Conservation (phyloP, 2,888 invertebrate genomes). For the Sacculina carcini region DNA sequence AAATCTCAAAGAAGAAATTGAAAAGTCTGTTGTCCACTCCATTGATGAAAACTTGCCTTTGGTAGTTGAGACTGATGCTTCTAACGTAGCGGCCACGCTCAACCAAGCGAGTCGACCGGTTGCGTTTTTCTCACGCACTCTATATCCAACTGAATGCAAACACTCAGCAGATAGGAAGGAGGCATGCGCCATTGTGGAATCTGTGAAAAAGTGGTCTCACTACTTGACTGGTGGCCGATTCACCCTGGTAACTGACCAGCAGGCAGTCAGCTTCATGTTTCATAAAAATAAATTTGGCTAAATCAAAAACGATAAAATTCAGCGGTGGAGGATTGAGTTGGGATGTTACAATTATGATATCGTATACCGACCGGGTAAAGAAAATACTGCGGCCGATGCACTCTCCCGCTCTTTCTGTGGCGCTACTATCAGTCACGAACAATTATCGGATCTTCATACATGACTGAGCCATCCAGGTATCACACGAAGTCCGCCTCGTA, state of each 20-base stretch:
- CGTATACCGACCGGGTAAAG: too few relatives aligned
- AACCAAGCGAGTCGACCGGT: background rate
- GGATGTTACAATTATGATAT: too few relatives aligned
- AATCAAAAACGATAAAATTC: slow-evolving; percentile 3
- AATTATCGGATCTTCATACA: too few relatives aligned
- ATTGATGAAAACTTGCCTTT: background rate
- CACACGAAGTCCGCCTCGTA: too few relatives aligned
- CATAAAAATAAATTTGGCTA: slow-evolving; percentile 1
- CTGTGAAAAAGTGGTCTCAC: background rate
- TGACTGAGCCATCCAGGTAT: too few relatives aligned
- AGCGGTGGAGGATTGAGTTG: slow-evolving; percentile 5
- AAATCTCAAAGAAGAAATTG: slow-evolving; percentile 1
- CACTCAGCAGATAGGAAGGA: background rate
- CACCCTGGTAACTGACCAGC: background rate
- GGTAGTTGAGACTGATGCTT: background rate
- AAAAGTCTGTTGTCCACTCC: background rate
- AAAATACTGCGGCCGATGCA: too few relatives aligned
- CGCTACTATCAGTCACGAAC: too few relatives aligned
- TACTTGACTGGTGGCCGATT: background rate
- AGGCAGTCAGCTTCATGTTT: slow-evolving; percentile 4
- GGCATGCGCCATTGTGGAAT: background rate
- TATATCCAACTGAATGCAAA: background rate
- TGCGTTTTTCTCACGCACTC: background rate
- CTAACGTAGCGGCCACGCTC: background rate
- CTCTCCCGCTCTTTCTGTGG: too few relatives aligned